These are phyloP conservation scores for Phalangium opilio DNA, from an alignment of 2,888 invertebrate genomes.

Conservation along the genomic window DNA sequence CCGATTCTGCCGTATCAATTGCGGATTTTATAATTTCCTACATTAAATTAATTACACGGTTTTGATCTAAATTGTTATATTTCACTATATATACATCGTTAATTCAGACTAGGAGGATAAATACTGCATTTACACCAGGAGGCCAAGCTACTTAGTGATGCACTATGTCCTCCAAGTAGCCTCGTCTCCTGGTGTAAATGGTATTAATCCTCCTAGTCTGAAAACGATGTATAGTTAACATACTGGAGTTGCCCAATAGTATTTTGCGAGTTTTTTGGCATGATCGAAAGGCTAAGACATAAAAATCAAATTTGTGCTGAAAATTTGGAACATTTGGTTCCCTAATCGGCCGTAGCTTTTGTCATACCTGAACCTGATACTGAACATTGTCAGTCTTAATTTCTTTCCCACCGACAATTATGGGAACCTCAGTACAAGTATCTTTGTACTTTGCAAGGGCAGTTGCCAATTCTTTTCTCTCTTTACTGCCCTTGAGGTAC, in stretches of 20 bases:
- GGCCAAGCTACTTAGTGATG: too few species aligned
- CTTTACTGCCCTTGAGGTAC: constrained; percentile 69
- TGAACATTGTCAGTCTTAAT: constrained; percentile 50
- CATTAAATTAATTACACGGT: too few species aligned
- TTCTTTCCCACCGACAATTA: constrained; percentile 87
- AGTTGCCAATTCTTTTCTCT: constrained; percentile 53
- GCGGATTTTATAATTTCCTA: constrained; percentile 65
- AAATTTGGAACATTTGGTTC: too few species aligned
- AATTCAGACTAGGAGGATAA: too few species aligned
- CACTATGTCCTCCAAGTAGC: too few species aligned
- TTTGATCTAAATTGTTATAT: too few species aligned
- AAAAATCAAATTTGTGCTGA: too few species aligned
- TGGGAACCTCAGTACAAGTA: constrained; percentile 69
- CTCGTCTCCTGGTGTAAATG: too few species aligned
- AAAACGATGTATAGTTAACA: constrained; percentile 22
- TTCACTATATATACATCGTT: too few species aligned
- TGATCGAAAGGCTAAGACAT: constrained; percentile 77
- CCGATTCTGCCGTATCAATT: constrained; percentile 58
- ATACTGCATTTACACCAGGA: too few species aligned
- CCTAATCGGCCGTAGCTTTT: too few species aligned
- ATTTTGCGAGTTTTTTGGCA: constrained; percentile 69
- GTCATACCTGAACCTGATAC: constrained; percentile 54
- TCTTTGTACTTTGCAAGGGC: constrained; percentile 49
- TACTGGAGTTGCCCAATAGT: constrained; percentile 67
- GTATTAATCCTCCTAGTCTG: not conserved